These are phyloP conservation scores for Limnephilus lunatus DNA, from an alignment of 2,888 invertebrate species.

Conservation along the genomic window DNA sequence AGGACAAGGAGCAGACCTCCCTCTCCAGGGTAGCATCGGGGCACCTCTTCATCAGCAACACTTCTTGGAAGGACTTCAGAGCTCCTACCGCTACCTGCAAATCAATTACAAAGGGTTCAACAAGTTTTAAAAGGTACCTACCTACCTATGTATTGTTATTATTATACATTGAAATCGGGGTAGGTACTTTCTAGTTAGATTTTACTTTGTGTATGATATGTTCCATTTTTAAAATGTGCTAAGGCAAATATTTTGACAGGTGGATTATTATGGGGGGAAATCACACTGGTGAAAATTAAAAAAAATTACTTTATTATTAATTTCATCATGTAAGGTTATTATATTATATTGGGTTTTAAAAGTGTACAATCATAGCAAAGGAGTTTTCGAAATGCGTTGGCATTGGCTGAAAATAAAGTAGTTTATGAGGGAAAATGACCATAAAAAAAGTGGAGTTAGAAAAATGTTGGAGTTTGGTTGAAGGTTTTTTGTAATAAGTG, in stretches of 20 bases:
- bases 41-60: conserved; percentile 87
- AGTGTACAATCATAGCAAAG: neutral
- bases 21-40: conserved; percentile 84
- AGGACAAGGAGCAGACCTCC: conserved; percentile 65
- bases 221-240: neutral
- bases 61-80: conserved; percentile 97
- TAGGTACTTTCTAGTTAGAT: neutral
- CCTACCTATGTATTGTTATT: neutral
- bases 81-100: conserved; percentile 92
- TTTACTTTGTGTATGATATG: neutral
- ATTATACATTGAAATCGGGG: neutral
- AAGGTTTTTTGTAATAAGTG: too few species aligned
- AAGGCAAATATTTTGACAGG: neutral
- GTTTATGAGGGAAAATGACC: neutral
- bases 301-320: neutral
- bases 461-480: neutral
- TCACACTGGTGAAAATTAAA: neutral
- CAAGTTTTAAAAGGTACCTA: neutral
- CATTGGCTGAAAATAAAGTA: neutral
- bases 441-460: neutral
- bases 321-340: neutral
- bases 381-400: neutral
- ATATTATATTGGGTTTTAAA: too few species aligned
- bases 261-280: neutral
- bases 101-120: conserved; percentile 16